A percentile compares a stretch with the other conserved stretches of the same genome.
phyloP scores from a whole-genome alignment of 2,113 vertebrate genomes.

The Phodopus roborovskii region DNA sequence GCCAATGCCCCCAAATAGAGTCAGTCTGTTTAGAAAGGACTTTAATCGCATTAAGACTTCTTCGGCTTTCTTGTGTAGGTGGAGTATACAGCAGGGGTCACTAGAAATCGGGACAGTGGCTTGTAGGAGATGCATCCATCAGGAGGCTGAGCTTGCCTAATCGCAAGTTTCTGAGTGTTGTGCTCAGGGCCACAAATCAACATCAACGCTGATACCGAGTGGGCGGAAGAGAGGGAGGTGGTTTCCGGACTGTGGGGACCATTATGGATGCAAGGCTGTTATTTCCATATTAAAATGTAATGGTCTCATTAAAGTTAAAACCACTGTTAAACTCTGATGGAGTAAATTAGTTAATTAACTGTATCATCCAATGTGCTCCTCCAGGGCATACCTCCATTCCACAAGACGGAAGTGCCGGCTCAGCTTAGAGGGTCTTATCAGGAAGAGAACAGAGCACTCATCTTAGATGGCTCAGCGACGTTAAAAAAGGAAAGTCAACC shows the following conservation, averaged over 20 bases:
- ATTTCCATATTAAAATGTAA: conserved; percentile 91
- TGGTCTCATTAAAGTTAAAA: conserved; percentile 91
- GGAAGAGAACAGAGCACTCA: conserved; percentile 76
- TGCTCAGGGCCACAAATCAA: conserved; percentile 73
- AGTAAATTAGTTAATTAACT: conserved; percentile 93
- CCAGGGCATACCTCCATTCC: conserved; percentile 85
- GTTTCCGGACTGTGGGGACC: conserved; percentile 79
- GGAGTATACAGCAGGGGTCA: neutral
- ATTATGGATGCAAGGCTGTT: conserved; percentile 85
- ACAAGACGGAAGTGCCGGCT: conserved; percentile 81
- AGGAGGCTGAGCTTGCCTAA: neutral
- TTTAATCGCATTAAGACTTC: neutral
- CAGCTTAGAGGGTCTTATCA: conserved; percentile 74
- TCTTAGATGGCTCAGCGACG: conserved; percentile 68
- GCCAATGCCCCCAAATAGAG: neutral
- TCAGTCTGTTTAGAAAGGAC: neutral
- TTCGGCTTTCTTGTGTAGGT: neutral
- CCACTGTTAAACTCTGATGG: conserved; percentile 92
- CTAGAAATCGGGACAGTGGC: too few relatives aligned
- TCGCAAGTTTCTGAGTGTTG: neutral
- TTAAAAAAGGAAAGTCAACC: conserved; percentile 55
- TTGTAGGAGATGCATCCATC: neutral
- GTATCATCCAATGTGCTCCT: conserved; percentile 87
- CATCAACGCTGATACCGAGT: conserved; percentile 43
- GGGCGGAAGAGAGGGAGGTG: conserved; percentile 70